Evolutionary conservation across 1,140 invertebrate species (phyloP), one percentile per base, ranked within the genome.

Genomic region (Wasmannia auropunctata): DNA sequence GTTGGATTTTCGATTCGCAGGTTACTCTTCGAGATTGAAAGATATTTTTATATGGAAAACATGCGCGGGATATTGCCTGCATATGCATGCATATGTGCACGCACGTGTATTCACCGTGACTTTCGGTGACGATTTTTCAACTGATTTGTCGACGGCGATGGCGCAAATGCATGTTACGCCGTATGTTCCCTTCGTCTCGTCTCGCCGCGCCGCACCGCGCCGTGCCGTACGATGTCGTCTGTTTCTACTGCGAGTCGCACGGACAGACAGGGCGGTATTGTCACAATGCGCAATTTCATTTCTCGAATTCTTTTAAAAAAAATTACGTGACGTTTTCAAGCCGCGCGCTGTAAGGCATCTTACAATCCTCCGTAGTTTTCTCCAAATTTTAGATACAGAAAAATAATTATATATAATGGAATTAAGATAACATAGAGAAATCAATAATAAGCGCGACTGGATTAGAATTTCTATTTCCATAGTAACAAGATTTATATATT

Each of bases 101-200:
- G 25, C 16, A 37, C 51, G 37, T 14, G 16, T n/a, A 46, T 74
- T 83, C 69, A 31, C 40, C 25, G 67, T 46, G 79, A 83, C 79
- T 83, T 81, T 83, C 51, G 34, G n/a, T 74, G 51, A 83, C 79
- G 67, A 83, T 74, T 83, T 83, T 83, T 83, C 79, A 83, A 74
- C 67, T 83, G 79, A 83, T 74, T 83, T 83, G 51, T 83, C 79
- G 54, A 74, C 51, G 25, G 11, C 25, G 60, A 58, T 72, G 67
- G 49, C 37, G 37, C 65, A 72, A 81, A 72, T 81, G 79, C 34
- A 83, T 43, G 79, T 56, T 70, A 58, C 37, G 25, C 67, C 79
- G 79, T 58, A 46, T 58, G 79, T 58, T 81, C 22, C 25, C 40
- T 37, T 51, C n/a, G 31, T 31, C 63, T 14, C 34, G 2, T 43